phyloP scores from a whole-genome alignment of 1,140 invertebrate species.

The Euwallacea fornicatus region DNA sequence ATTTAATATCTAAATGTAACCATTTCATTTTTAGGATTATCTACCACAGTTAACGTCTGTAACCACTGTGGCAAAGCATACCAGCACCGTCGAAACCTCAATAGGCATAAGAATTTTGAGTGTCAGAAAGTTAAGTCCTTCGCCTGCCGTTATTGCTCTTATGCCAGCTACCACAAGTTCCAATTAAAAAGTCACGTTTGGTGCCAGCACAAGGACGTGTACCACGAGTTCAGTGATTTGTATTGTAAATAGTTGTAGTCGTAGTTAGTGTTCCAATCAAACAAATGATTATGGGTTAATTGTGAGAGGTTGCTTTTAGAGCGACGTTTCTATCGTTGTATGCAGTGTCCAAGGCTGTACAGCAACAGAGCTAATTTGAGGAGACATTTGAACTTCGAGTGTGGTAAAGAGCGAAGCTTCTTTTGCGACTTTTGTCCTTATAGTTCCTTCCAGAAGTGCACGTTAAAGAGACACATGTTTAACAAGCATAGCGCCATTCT shows the following conservation, averaged over 20 bases:
- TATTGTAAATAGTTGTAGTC: too few species aligned
- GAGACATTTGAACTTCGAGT: constrained; percentile 52
- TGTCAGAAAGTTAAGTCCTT: constrained; percentile 57
- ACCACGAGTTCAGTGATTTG: too few species aligned
- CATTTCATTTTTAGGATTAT: too few species aligned
- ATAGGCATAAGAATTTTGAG: constrained; percentile 64
- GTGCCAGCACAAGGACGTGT: constrained; percentile 15
- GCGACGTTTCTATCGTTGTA: too few species aligned
- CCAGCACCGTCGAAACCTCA: constrained; percentile 58
- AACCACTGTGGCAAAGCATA: constrained; percentile 58
- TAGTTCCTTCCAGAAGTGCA: constrained; percentile 53
- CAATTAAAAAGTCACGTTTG: constrained; percentile 38
- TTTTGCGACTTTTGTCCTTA: constrained; percentile 50
- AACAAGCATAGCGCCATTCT: constrained; percentile 17
- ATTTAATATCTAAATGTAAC: too few species aligned
- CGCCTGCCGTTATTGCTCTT: constrained; percentile 38
- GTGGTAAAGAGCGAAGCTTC: constrained; percentile 60
- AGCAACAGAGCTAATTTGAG: constrained; percentile 15
- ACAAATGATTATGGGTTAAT: constrained; percentile 3
- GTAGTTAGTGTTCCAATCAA: too few species aligned
- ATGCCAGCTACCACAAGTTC: constrained; percentile 41
- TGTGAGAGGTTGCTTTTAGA: too few species aligned
- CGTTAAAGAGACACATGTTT: constrained; percentile 38
- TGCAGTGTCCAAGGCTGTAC: constrained; percentile 20
- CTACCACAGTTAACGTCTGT: constrained; percentile 1